phyloP scores from a whole-genome alignment of 2,888 invertebrate species.

The Eilema griseolum region DNA sequence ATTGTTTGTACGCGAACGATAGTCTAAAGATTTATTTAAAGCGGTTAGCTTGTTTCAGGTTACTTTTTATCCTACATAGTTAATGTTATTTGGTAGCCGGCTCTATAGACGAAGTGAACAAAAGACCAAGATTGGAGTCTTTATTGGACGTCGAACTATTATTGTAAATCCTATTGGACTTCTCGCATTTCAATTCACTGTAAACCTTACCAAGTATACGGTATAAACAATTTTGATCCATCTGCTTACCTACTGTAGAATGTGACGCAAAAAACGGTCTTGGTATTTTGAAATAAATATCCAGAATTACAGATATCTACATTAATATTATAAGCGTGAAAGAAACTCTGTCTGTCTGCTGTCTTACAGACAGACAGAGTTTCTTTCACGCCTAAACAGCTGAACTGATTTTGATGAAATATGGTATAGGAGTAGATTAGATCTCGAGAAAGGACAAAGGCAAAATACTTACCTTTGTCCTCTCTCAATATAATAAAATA shows the following conservation, averaged over 20 bases:
- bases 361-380: too few species aligned
- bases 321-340: too few species aligned
- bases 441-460: too few species aligned
- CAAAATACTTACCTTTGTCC: too few species aligned
- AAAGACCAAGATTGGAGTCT: background rate
- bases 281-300: too few species aligned
- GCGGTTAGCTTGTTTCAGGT: constrained; percentile 10
- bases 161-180: background rate
- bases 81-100: background rate
- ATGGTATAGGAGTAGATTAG: too few species aligned
- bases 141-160: constrained; percentile 3
- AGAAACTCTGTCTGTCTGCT: too few species aligned
- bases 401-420: too few species aligned
- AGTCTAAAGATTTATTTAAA: constrained; percentile 38
- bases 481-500: too few species aligned
- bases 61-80: constrained; percentile 7
- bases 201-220: background rate
- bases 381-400: too few species aligned
- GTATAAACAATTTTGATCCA: background rate
- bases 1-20: constrained; percentile 28
- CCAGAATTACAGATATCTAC: too few species aligned
- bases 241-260: background rate
- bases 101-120: background rate
- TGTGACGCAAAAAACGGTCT: too few species aligned
- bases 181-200: background rate